These are phyloP conservation scores for Lepidocolaptes lacrymiger DNA, from an alignment of 2,797 vertebrate genomes.

Conservation along the genomic window DNA sequence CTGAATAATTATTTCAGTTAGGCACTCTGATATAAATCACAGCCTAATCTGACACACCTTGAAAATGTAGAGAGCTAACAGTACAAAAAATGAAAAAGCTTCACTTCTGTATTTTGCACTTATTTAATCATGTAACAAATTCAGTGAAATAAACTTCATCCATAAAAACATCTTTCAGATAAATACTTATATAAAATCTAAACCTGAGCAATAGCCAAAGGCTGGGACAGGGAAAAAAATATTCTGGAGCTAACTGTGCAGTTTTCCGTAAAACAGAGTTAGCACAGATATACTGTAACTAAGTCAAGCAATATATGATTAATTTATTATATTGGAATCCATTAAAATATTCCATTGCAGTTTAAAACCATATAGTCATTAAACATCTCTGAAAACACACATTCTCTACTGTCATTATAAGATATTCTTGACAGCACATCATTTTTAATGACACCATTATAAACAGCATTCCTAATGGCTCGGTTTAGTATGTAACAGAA, in stretches of 20 bases:
- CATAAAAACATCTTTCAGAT: not conserved
- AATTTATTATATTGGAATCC: slow-evolving; percentile 73
- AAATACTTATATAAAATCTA: not conserved
- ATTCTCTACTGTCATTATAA: slow-evolving; percentile 66
- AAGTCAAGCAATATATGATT: slow-evolving; percentile 59
- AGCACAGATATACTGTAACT: slow-evolving; percentile 26
- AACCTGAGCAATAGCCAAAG: not conserved
- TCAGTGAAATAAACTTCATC: not conserved
- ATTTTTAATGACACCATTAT: slow-evolving; percentile 77
- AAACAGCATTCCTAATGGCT: slow-evolving; percentile 72
- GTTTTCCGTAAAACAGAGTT: slow-evolving; percentile 48
- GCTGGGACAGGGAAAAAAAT: not conserved
- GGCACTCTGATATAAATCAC: not conserved
- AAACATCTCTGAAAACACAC: slow-evolving; percentile 73
- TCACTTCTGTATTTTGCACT: not conserved
- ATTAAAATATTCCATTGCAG: slow-evolving; percentile 72
- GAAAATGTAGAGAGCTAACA: not conserved
- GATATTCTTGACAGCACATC: slow-evolving; percentile 74
- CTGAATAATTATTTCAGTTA: not conserved
- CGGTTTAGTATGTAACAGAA: slow-evolving; percentile 63
- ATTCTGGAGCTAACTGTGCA: not conserved
- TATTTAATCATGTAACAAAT: not conserved
- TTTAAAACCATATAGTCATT: slow-evolving; percentile 71
- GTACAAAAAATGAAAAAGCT: not conserved
- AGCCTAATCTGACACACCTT: not conserved